phyloP scores from a whole-genome alignment of 37 sponge, comb jelly and placozoan species.

The Oscarella lobularis region DNA sequence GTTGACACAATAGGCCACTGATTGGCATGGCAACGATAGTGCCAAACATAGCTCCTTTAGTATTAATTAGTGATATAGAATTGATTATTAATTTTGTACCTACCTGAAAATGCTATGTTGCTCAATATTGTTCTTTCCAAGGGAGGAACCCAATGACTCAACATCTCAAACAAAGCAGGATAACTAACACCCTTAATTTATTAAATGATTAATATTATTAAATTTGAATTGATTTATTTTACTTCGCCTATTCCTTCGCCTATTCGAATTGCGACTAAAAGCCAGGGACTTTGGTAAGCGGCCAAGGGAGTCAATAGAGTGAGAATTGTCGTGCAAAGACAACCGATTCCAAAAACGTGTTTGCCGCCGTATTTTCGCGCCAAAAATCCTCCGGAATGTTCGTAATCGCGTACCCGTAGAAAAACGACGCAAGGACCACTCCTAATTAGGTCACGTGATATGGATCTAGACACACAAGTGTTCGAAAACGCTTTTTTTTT shows the following conservation, averaged over 20 bases:
- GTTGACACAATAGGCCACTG: conserved; percentile 62
- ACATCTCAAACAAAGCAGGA: conserved; percentile 83
- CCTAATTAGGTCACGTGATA: too few relatives aligned
- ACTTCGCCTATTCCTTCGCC: conserved; percentile 78
- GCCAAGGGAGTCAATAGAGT: conserved; percentile 81
- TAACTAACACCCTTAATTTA: conserved; percentile 94
- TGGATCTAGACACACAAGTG: conserved; percentile 46
- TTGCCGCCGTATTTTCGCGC: conserved; percentile 61
- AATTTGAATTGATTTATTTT: too few relatives aligned
- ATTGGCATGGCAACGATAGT: conserved; percentile 74
- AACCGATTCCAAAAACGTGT: conserved; percentile 67
- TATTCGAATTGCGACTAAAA: conserved; percentile 59
- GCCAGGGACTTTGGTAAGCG: conserved; percentile 30
- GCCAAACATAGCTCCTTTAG: conserved; percentile 54
- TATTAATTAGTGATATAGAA: too few relatives aligned
- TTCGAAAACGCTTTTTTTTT: too few relatives aligned
- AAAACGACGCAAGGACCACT: conserved; percentile 72
- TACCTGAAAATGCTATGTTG: conserved; percentile 55
- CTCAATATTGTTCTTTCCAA: conserved; percentile 54
- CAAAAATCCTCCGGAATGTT: conserved; percentile 83
- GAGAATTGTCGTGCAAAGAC: conserved; percentile 63
- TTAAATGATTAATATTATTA: too few relatives aligned
- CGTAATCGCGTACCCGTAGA: conserved; percentile 85
- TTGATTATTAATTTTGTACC: too few relatives aligned
- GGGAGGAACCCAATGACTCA: conserved; percentile 87